Percentiles rank a stretch among this genome's conserved stretches.
Evolutionary conservation across 2,797 vertebrate genomes (phyloP).

Genomic region (Brachyrhaphis roseni): DNA sequence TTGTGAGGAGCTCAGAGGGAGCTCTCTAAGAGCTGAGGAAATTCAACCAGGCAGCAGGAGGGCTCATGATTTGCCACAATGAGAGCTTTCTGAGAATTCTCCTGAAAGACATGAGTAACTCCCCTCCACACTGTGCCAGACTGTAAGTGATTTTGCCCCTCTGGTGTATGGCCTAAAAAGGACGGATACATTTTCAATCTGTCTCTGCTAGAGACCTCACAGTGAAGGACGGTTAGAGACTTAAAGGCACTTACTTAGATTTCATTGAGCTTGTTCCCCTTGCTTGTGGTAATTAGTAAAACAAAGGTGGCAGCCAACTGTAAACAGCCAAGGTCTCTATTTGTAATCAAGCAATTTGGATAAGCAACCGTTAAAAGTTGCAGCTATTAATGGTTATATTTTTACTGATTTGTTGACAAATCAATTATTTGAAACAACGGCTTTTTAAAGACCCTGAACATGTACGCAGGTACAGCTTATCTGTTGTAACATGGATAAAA

Average conservation of each 20-base stretch:
- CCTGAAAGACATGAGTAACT: conserved; percentile 17
- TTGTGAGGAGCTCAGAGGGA: conserved; percentile 29
- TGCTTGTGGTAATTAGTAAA: conserved; percentile 52
- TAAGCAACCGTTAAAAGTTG: not conserved
- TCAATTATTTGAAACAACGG: not conserved
- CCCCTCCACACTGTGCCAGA: conserved; percentile 30
- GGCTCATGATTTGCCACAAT: conserved; percentile 43
- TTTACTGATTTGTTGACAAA: not conserved
- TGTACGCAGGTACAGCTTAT: too few species aligned
- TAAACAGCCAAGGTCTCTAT: conserved; percentile 25
- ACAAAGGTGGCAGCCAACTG: conserved; percentile 37
- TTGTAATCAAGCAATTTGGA: conserved; percentile 16
- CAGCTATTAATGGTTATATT: not conserved
- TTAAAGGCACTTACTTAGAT: conserved; percentile 54
- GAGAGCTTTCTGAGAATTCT: conserved; percentile 32
- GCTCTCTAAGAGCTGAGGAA: conserved; percentile 25
- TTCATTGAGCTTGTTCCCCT: conserved; percentile 61
- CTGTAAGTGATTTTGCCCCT: conserved; percentile 32
- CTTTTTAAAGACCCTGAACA: too few species aligned
- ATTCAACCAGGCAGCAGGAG: conserved; percentile 39
- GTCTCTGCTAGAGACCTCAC: conserved; percentile 27
- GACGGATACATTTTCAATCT: conserved; percentile 32
- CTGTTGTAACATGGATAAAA: not conserved
- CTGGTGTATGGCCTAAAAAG: conserved; percentile 18
- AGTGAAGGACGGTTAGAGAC: conserved; percentile 24